Evolutionary conservation across 2,797 vertebrate genomes (phyloP), one percentile per base, ranked within the genome.

Genomic region (Pangasius djambal): DNA sequence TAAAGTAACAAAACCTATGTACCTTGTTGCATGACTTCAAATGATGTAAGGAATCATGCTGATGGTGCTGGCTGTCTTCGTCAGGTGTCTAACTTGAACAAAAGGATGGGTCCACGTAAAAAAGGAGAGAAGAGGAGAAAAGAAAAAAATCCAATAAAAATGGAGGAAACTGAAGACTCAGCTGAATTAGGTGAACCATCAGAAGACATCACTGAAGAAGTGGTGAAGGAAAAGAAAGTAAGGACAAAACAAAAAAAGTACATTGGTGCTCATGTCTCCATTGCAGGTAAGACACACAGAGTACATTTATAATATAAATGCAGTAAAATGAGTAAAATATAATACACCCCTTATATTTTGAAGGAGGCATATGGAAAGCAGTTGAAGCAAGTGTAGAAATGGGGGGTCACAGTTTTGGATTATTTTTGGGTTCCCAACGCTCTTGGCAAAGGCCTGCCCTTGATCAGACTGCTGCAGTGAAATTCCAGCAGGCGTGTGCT

Each of bases 321-420:
- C 28, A 55, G n/a, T 65, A 40, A 65, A 78, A 67, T 59, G n/a
- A 50, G 20, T 75, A 3, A 52, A 28, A 84, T 50, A 52, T 55
- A 22, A 74, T 61, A 50, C 89, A 50, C 44, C 15, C 69, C 34
- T 63, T 59, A 77, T 81, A 44, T 87, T 86, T 82, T 85, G 12
- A 88, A 97, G 97, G 96, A 90, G 97, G 96, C 37, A 95, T 97
- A 88, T 97, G 97, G 97, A 96, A 96, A 90, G 95, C 96, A 2
- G 96, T 96, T 87, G 92, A 94, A 57, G 92, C 94, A 67, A 94
- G 95, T 87, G 89, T 91, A 40, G 92, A 93, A 22, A 94, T 97
- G n/a, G 96, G 96, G 10, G 96, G 95, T 69, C 93, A 83, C 75
- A 94, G 96, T 85, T 97, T 97, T 9, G 96, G 94, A 77, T 86